Conservation (phyloP, 2,797 vertebrate genomes). For the Catostomus latipinnis region DNA sequence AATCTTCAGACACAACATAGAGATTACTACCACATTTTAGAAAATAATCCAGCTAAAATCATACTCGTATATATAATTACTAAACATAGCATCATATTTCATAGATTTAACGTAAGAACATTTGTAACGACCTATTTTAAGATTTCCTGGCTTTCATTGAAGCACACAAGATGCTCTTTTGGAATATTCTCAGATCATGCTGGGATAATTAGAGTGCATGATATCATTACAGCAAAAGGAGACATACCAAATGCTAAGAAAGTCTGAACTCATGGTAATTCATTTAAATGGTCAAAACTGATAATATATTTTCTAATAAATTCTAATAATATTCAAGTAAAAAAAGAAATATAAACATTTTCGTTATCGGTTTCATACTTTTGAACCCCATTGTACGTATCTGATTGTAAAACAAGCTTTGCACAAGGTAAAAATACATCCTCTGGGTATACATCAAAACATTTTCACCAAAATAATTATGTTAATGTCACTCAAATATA, state of each 20-base stretch:
- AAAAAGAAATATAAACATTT: background rate
- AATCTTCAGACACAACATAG: background rate
- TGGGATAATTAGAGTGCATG: background rate
- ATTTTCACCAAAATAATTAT: conserved; percentile 2
- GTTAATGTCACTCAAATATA: conserved; percentile 4
- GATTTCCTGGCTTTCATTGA: too few species aligned
- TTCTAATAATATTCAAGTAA: background rate
- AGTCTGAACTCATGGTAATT: background rate
- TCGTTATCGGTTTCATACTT: background rate
- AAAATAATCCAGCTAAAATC: too few species aligned
- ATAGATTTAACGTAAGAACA: too few species aligned
- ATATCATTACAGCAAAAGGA: background rate
- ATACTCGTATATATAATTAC: background rate
- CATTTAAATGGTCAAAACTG: too few species aligned
- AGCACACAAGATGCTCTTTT: too few species aligned
- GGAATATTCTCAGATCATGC: too few species aligned
- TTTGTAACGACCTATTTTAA: too few species aligned
- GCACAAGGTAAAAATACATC: background rate
- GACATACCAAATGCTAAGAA: background rate
- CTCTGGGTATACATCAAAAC: background rate
- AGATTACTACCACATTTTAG: too few species aligned
- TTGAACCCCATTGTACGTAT: background rate
- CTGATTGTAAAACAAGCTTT: background rate
- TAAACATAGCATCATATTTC: background rate
- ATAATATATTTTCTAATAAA: too few species aligned